A percentile compares a stretch with the other conserved stretches of the same genome.
phyloP scores from a whole-genome alignment of 2,888 invertebrate species.

The Polia nebulosa region DNA sequence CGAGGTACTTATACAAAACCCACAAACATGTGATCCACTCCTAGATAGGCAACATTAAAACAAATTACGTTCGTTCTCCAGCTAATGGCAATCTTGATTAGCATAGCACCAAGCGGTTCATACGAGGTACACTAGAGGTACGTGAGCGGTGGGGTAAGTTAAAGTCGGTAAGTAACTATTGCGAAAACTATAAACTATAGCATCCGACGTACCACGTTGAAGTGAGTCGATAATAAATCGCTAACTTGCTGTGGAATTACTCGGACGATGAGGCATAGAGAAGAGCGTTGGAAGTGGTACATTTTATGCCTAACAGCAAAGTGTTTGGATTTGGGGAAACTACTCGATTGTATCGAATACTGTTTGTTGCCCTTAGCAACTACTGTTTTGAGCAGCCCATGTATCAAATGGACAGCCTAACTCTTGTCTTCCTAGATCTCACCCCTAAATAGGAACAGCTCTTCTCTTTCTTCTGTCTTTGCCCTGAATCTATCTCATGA shows the following conservation, averaged over 20 bases:
- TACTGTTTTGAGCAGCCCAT: too few relatives aligned
- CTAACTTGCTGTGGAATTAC: slow-evolving; percentile 76
- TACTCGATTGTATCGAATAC: too few relatives aligned
- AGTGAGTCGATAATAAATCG: slow-evolving; percentile 83
- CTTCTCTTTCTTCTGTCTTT: too few relatives aligned
- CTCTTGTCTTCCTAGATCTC: too few relatives aligned
- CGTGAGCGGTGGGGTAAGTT: slow-evolving; percentile 49
- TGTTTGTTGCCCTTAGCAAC: too few relatives aligned
- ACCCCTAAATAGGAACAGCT: too few relatives aligned
- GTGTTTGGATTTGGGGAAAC: too few relatives aligned
- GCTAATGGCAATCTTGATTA: slow-evolving; percentile 63
- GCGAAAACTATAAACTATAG: slow-evolving; percentile 80
- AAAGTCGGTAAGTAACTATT: slow-evolving; percentile 67
- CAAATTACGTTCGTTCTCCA: slow-evolving; percentile 58
- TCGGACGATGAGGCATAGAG: slow-evolving; percentile 39
- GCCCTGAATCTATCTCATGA: too few relatives aligned
- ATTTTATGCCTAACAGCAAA: slow-evolving; percentile 15
- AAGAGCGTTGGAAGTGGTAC: not conserved
- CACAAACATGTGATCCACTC: slow-evolving; percentile 56
- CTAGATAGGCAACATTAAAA: slow-evolving; percentile 60
- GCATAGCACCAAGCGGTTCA: slow-evolving; percentile 48
- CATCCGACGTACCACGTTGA: slow-evolving; percentile 76
- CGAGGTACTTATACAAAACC: slow-evolving; percentile 43
- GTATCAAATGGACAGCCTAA: too few relatives aligned
- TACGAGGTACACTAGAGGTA: slow-evolving; percentile 13